Evolutionary conservation across 2,113 vertebrate species (phyloP), one percentile per base, ranked within the genome.

Genomic region (Ciconia boyciana): DNA sequence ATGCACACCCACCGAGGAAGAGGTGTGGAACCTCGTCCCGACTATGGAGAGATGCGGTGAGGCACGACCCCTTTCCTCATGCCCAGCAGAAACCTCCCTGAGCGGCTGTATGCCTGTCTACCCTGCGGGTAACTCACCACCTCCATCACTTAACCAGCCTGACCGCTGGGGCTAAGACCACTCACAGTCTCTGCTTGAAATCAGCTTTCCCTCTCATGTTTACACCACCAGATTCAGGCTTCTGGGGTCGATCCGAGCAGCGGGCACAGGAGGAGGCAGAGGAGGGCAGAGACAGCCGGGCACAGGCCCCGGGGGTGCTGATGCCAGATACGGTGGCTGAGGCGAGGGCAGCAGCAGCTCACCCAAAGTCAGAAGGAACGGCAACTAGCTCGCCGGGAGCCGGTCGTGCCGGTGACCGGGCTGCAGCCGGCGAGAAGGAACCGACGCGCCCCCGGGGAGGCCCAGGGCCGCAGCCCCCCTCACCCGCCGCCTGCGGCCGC

Each of bases 401-500:
- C 11, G 8, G 17, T 16, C 2, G 16, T 16, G 34, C 43, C 25
- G 10, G 14, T 10, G 29, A 18, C 8, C 2, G 5, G 16, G 4
- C 31, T 6, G 52, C 55, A 9, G 12, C 21, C 20, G 12, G 4
- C 39, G 6, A 36, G 2, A 4, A 21, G 9, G 3, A 16, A 5
- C 6, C 6, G 3, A 3, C 9, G 12, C 7, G 11, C 17, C 18
- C 8, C 31, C 0, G 25, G 3, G 26, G 9, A 10, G 5, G 12
- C 28, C 32, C 2, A 16, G 1, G 4, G 11, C 62, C 36, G 1
- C 44, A 10, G 3, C 1, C 18, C 17, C 17, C 9, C 5, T 0
- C 43, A 1, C 4, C 51, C 6, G 1, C 9, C 17, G 3, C 51
- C 19, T 28, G 4, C 55, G 0, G 2, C 21, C 3, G 4, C 22